phyloP scores from a whole-genome alignment of 2,888 invertebrate genomes.

The Pimpla rufipes region DNA sequence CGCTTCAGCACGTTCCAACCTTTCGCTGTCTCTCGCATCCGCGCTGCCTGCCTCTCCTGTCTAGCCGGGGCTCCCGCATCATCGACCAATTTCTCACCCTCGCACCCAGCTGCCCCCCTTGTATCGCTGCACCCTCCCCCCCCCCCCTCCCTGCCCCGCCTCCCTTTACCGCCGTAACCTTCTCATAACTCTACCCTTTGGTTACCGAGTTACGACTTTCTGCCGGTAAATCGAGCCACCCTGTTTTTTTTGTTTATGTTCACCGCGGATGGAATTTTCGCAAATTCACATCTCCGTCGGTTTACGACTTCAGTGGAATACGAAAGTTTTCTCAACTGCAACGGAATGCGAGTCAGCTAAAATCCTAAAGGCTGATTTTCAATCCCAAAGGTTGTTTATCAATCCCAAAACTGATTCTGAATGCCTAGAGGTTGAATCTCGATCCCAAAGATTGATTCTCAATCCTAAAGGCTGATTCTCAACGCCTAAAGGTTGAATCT shows the following conservation, averaged over 20 bases:
- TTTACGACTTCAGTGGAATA: not conserved
- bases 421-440: too few relatives aligned
- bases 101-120: slow-evolving; percentile 45
- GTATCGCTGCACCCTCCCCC: slow-evolving; percentile 32
- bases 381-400: too few relatives aligned
- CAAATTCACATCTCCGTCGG: not conserved
- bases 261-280: slow-evolving; percentile 30
- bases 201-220: slow-evolving; percentile 58
- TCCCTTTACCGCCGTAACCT: slow-evolving; percentile 9
- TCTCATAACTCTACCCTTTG: slow-evolving; percentile 23
- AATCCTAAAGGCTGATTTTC: too few relatives aligned
- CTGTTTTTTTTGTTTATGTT: slow-evolving; percentile 67
- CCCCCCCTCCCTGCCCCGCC: not conserved
- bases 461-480: too few relatives aligned
- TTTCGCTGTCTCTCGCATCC: slow-evolving; percentile 24
- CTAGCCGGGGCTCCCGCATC: slow-evolving; percentile 57
- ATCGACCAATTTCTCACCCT: slow-evolving; percentile 60
- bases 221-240: slow-evolving; percentile 45
- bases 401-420: too few relatives aligned
- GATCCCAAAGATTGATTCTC: too few relatives aligned
- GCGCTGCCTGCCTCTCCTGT: slow-evolving; percentile 40
- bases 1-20: slow-evolving; percentile 66
- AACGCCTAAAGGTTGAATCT: too few relatives aligned
- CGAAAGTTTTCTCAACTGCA: not conserved
- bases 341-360: too few relatives aligned